Evolutionary conservation across 2,888 invertebrate species (phyloP).

Genomic region (Oxytorus armatus): DNA sequence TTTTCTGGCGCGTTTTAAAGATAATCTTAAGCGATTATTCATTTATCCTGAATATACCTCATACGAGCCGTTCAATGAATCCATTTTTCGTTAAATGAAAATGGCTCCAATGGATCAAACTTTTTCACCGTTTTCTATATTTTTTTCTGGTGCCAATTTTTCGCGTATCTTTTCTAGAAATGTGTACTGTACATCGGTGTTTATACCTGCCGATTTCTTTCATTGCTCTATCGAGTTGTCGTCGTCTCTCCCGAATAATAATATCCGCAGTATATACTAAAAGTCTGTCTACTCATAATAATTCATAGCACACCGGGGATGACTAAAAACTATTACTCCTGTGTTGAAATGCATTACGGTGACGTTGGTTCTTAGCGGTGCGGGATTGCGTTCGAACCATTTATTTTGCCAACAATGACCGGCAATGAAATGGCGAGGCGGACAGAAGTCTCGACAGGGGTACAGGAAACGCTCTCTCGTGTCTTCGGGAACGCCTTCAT

Average conservation of each 20-base stretch:
- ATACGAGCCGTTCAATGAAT: too few relatives aligned
- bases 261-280: slow-evolving; percentile 29
- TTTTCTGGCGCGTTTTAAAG: too few relatives aligned
- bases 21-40: too few relatives aligned
- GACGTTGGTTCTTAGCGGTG: slow-evolving; percentile 49
- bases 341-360: slow-evolving; percentile 24
- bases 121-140: background rate
- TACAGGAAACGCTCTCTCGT: slow-evolving; percentile 41
- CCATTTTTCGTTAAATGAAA: too few relatives aligned
- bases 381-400: slow-evolving; percentile 47
- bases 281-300: slow-evolving; percentile 35
- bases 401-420: slow-evolving; percentile 79
- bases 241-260: slow-evolving; percentile 15
- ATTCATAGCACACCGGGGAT: slow-evolving; percentile 13
- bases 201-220: slow-evolving; percentile 23
- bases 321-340: slow-evolving; percentile 22
- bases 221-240: background rate
- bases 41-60: too few relatives aligned
- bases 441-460: slow-evolving; percentile 55
- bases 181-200: background rate
- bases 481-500: slow-evolving; percentile 34
- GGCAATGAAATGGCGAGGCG: slow-evolving; percentile 70
- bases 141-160: background rate
- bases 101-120: too few relatives aligned
- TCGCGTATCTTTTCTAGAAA: background rate